Evolutionary conservation across 1,140 invertebrate species (phyloP).

Genomic region (Uloborus diversus): DNA sequence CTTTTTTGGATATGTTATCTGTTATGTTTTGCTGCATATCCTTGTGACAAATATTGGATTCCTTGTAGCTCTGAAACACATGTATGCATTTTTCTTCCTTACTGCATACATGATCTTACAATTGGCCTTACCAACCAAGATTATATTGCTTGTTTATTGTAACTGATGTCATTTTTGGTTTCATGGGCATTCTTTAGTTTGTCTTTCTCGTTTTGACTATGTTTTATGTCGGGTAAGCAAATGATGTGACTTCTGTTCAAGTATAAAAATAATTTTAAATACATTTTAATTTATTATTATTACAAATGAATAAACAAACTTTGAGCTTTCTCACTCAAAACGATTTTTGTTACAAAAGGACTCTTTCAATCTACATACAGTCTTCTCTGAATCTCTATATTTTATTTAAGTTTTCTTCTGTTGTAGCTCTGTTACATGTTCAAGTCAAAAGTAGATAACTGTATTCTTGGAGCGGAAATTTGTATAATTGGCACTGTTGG

Average conservation of each 20-base stretch:
- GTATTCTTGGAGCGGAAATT: conserved; percentile 41
- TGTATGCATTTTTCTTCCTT: too few species aligned
- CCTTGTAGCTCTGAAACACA: too few species aligned
- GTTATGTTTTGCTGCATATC: too few species aligned
- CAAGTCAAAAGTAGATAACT: conserved; percentile 26
- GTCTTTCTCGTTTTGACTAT: too few species aligned
- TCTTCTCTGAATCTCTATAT: conserved; percentile 18
- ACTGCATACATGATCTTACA: too few species aligned
- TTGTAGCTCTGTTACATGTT: background rate
- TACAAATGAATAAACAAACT: conserved; percentile 55
- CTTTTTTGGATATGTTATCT: too few species aligned
- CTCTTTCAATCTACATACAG: conserved; percentile 18
- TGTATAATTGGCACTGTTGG: conserved; percentile 47
- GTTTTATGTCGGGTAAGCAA: too few species aligned
- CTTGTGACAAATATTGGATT: too few species aligned
- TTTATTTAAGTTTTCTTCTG: background rate
- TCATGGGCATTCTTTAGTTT: too few species aligned
- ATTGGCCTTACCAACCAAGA: too few species aligned
- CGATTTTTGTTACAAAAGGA: conserved; percentile 37
- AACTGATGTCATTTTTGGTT: too few species aligned
- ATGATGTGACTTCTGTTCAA: background rate
- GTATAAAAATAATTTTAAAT: conserved; percentile 11
- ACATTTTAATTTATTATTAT: conserved; percentile 41
- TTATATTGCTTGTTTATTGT: too few species aligned
- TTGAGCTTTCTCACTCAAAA: conserved; percentile 41